These are phyloP conservation scores for Hylaeus anthracinus DNA, from an alignment of 1,140 invertebrate genomes.

Conservation along the genomic window DNA sequence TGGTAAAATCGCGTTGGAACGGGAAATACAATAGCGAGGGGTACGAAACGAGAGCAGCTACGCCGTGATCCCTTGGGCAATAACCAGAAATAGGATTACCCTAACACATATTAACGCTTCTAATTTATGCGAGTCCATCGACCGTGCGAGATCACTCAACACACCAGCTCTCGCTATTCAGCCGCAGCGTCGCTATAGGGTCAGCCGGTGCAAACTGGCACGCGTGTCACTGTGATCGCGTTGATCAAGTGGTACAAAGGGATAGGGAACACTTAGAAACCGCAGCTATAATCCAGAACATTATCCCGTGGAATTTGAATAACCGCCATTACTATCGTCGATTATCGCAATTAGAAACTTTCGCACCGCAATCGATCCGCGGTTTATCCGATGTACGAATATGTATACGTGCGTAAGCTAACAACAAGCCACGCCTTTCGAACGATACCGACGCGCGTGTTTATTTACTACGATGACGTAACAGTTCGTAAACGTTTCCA, in stretches of 20 bases:
- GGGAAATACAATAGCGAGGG: constrained; percentile 33
- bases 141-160: constrained; percentile 61
- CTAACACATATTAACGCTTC: constrained; percentile 69
- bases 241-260: constrained; percentile 65
- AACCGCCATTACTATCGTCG: constrained; percentile 18
- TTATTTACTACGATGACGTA: too few species aligned
- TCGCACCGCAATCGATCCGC: background rate
- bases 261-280: constrained; percentile 45
- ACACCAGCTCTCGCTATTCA: constrained; percentile 32
- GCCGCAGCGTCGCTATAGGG: constrained; percentile 44
- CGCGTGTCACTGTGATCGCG: constrained; percentile 59
- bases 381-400: too few species aligned
- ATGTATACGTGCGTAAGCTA: too few species aligned
- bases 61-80: constrained; percentile 56
- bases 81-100: constrained; percentile 65
- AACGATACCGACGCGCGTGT: too few species aligned
- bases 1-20: background rate
- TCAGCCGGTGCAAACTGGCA: constrained; percentile 55
- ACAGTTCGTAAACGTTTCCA: too few species aligned
- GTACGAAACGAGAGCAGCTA: constrained; percentile 6
- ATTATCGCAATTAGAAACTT: constrained; percentile 17
- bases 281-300: constrained; percentile 20
- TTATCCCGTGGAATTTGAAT: constrained; percentile 42
- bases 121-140: constrained; percentile 71
- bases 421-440: background rate